Evolutionary conservation across 2,113 vertebrate species (phyloP).

Genomic region (Acrocephalus arundinaceus): DNA sequence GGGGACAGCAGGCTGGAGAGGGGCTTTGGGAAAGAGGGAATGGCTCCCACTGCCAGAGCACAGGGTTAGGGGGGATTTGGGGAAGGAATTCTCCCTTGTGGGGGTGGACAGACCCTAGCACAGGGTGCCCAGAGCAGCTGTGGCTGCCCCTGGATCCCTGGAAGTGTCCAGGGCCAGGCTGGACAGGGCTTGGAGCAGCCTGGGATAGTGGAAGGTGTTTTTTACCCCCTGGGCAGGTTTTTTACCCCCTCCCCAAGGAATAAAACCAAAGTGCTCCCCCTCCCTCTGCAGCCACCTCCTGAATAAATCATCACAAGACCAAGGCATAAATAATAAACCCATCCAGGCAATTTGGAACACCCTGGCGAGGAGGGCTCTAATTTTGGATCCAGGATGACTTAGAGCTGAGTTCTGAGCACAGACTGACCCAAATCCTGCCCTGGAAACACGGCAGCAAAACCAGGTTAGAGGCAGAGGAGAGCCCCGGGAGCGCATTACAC

Average conservation of each 20-base stretch:
- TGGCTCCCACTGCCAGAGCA: neutral
- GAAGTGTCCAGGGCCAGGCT: neutral
- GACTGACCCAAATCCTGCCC: neutral
- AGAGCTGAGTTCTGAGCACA: neutral
- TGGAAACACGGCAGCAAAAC: neutral
- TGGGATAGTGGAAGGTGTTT: neutral
- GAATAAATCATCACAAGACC: neutral
- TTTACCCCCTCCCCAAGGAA: neutral
- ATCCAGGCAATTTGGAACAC: neutral
- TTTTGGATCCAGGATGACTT: neutral
- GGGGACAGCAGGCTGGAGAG: neutral
- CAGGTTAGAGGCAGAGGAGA: neutral
- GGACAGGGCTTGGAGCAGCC: neutral
- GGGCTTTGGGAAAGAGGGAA: neutral
- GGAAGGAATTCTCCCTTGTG: neutral
- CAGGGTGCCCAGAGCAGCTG: neutral
- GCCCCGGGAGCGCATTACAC: neutral
- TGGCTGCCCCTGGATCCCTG: neutral
- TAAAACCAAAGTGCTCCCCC: neutral
- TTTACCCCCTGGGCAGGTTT: neutral
- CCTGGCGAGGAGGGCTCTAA: neutral
- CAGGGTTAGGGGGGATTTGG: fast-evolving
- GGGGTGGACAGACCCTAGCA: neutral
- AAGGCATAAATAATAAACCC: conserved; percentile 11
- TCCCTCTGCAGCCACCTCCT: neutral